Conservation (phyloP, 2,888 invertebrate genomes). For the Dascillus cervinus region DNA sequence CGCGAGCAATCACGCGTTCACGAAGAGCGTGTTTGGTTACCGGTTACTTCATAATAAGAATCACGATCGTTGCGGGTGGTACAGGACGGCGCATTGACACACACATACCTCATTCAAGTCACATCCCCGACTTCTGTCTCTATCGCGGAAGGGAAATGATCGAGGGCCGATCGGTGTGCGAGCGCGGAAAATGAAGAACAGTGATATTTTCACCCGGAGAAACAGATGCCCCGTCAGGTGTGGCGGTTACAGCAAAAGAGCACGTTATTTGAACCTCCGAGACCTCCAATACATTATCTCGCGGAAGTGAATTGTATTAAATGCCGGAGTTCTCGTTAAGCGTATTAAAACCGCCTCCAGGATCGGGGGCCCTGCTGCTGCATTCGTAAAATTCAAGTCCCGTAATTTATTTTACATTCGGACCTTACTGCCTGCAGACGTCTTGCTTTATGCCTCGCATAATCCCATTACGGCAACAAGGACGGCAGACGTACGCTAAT, state of each 20-base stretch:
- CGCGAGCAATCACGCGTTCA: conserved; percentile 24
- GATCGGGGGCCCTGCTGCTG: too few relatives aligned
- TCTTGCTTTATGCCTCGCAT: too few relatives aligned
- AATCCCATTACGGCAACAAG: too few relatives aligned
- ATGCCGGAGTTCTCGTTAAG: too few relatives aligned
- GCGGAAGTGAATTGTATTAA: too few relatives aligned
- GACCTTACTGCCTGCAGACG: too few relatives aligned
- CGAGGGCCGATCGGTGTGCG: background rate
- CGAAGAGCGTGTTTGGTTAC: conserved; percentile 30
- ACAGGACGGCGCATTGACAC: conserved; percentile 20
- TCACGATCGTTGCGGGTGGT: conserved; percentile 36
- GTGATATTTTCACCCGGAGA: conserved; percentile 7
- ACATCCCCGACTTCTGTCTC: conserved; percentile 2
- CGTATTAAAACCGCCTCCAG: too few relatives aligned
- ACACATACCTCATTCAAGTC: conserved; percentile 17
- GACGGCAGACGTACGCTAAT: too few relatives aligned
- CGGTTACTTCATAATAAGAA: conserved; percentile 30
- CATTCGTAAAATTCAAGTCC: too few relatives aligned
- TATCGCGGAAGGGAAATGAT: conserved; percentile 4
- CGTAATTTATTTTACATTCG: too few relatives aligned
- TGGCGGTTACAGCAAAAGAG: conserved; percentile 10
- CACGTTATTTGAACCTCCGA: conserved; percentile 9
- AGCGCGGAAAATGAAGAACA: conserved; percentile 3
- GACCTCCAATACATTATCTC: conserved; percentile 6
- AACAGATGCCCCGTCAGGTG: conserved; percentile 11